Conservation (phyloP, 2,113 vertebrate genomes). For the Seriola aureovittata region DNA sequence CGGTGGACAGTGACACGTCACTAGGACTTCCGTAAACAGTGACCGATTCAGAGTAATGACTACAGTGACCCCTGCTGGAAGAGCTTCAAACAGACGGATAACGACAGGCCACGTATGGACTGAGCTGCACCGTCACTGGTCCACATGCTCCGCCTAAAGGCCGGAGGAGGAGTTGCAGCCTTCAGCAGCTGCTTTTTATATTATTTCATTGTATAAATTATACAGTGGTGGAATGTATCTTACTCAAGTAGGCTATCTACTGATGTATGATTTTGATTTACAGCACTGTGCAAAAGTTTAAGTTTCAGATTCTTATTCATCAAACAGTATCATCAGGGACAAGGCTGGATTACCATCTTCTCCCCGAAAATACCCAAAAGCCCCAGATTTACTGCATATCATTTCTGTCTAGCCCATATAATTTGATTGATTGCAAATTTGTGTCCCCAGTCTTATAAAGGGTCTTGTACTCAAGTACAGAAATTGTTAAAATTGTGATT, state of each 20-base stretch:
- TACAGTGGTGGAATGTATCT: no score
- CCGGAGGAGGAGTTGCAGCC: neutral
- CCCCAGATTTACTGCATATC: no score
- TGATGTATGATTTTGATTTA: neutral
- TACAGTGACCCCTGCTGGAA: slow-evolving; percentile 68
- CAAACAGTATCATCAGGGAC: no score
- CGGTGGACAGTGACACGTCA: slow-evolving; percentile 87
- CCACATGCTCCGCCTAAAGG: neutral
- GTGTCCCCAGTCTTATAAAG: no score
- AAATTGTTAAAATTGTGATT: no score
- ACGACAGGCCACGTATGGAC: neutral
- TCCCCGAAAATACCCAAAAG: no score
- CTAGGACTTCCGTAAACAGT: slow-evolving; percentile 88
- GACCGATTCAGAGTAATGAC: slow-evolving; percentile 23
- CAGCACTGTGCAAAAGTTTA: neutral
- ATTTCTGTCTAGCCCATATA: no score
- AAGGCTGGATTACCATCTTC: no score
- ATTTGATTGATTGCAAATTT: no score
- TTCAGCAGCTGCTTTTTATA: neutral
- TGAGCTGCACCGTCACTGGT: no score
- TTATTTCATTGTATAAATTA: neutral
- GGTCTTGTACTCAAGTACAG: no score
- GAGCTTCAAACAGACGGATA: fast-evolving
- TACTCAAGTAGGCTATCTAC: neutral
- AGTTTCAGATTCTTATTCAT: no score